Base-by-base conservation (phyloP, 2,888 invertebrate genomes). In the Lasioglossum zephyrum region DNA sequence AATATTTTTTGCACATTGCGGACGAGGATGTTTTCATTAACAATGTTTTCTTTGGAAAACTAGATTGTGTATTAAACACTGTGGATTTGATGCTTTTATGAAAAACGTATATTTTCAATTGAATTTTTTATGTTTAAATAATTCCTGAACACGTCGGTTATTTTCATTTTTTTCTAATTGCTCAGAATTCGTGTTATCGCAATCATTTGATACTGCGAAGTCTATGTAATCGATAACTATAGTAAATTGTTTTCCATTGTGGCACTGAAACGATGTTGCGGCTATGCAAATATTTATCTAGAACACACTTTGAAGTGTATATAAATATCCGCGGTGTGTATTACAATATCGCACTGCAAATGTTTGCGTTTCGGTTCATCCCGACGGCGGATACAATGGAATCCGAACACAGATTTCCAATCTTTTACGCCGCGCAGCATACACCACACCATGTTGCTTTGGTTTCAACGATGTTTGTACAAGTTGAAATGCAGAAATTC, bases 331-430 rank as follows among this genome's bases (percentile, higher is more conserved):
- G 74, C 78, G 60, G 77, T 70, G 72, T 74, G 81, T 82, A 77
- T 79, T 80, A 77, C 75, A 81, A 82, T 76, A 76, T 82, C 73
- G 76, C 39, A 16, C 49, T 22, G 82, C 73, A 85, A 89, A 85
- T 82, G 84, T 89, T 89, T 87, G 82, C 84, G 57, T 85, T 85
- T 66, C 72, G 73, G 80, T 87, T 84, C 57, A 77, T 69, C 78
- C 77, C 47, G 80, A 75, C 82, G 39, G 63, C 31, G 60, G 36
- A 69, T 41, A 49, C 63, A 22, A 53, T n/a, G 39, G 36, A 39
- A 57, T 53, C 26, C 47, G 49, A 36, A 26, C 2, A 22, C n/a
- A 16, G 53, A 39, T 36, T n/a, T 26, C 3, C 69, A 69, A 31
- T 70, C 9, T 53, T 41, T 76, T 63, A 63, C 44, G 39, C 41